These are phyloP conservation scores for Nasonia longicornis DNA, from an alignment of 1,140 invertebrate species.

Conservation along the genomic window DNA sequence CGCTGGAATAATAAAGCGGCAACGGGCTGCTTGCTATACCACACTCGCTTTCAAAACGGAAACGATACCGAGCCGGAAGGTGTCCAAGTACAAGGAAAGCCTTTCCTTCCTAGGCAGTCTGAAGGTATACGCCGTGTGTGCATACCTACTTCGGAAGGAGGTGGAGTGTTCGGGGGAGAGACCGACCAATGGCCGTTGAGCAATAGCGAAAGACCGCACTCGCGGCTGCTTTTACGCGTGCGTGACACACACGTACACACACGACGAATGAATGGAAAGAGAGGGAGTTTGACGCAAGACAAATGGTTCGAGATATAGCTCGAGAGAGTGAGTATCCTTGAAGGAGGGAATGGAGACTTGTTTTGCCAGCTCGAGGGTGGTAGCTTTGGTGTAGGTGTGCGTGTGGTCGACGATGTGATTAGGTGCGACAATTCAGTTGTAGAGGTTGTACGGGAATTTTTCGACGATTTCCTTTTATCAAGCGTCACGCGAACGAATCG, in stretches of 20 bases:
- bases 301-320: conserved; percentile 27
- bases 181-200: conserved; percentile 23
- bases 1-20: not conserved
- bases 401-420: not conserved
- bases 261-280: not conserved
- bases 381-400: not conserved
- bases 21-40: not conserved
- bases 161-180: not conserved
- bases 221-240: conserved; percentile 7
- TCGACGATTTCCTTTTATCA: not conserved
- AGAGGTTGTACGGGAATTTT: not conserved
- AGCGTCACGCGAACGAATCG: not conserved
- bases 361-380: not conserved
- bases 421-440: not conserved
- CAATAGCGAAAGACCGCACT: conserved; percentile 11
- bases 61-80: conserved; percentile 66
- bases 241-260: conserved; percentile 36
- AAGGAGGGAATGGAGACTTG: not conserved
- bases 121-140: not conserved
- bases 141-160: not conserved
- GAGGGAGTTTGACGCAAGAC: conserved; percentile 15
- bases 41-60: conserved; percentile 61
- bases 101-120: conserved; percentile 28
- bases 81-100: conserved; percentile 64
- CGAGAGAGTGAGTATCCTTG: conserved; percentile 3